Evolutionary conservation across 2,797 vertebrate genomes (phyloP).

Genomic region (Darevskia mixta): DNA sequence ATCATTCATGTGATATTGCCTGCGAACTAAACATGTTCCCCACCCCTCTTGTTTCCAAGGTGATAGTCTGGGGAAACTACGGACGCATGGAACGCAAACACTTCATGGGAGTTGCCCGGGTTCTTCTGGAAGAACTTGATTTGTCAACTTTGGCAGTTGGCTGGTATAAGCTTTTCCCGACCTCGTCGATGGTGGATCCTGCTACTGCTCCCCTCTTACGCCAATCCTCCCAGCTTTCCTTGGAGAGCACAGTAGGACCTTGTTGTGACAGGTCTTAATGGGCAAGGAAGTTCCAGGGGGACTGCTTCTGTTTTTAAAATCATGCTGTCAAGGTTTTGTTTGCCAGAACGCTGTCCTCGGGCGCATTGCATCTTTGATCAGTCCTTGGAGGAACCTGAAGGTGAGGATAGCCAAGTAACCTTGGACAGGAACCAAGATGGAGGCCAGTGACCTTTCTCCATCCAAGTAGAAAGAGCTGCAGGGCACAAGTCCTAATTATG

Average conservation of each 20-base stretch:
- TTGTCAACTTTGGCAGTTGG: conserved; percentile 94
- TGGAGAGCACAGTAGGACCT: conserved; percentile 97
- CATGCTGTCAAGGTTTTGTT: conserved; percentile 80
- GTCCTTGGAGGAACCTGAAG: conserved; percentile 76
- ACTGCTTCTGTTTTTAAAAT: conserved; percentile 77
- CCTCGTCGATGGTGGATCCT: conserved; percentile 98
- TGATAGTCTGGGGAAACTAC: conserved; percentile 99
- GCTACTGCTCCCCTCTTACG: conserved; percentile 93
- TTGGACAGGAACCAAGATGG: conserved; percentile 72
- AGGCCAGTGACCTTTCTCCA: conserved; percentile 58
- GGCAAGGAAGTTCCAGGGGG: conserved; percentile 58
- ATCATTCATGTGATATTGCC: not conserved
- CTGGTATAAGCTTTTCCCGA: conserved; percentile 99
- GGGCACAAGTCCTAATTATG: conserved; percentile 76
- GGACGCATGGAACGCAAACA: conserved; percentile 98
- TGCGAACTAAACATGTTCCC: conserved; percentile 43
- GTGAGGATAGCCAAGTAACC: conserved; percentile 76
- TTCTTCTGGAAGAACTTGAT: conserved; percentile 98
- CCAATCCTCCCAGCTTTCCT: conserved; percentile 97
- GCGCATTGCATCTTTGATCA: conserved; percentile 80
- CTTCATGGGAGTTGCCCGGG: conserved; percentile 98
- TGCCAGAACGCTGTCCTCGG: conserved; percentile 78
- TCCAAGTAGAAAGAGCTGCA: conserved; percentile 72
- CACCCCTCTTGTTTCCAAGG: conserved; percentile 77
- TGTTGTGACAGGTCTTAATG: conserved; percentile 95